Conservation (phyloP, 2,797 vertebrate species). For the Crenuchus spilurus region DNA sequence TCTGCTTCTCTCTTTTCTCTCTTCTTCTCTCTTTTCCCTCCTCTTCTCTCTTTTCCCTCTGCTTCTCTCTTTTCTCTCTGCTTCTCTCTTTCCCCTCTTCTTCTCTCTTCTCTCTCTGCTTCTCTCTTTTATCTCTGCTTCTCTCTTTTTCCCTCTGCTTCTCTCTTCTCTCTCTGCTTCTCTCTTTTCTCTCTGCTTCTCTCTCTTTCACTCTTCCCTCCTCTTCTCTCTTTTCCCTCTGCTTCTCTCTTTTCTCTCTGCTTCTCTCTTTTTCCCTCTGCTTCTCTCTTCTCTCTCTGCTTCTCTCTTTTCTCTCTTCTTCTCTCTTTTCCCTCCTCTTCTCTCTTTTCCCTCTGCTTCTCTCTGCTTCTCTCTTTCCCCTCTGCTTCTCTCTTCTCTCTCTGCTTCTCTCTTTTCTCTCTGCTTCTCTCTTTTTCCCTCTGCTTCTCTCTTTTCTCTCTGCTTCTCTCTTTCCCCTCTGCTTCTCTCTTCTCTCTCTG, state of each 20-base stretch:
- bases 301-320: slow-evolving; percentile 21
- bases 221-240: background rate
- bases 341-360: slow-evolving; percentile 1
- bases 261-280: background rate
- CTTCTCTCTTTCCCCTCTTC: background rate
- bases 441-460: no score
- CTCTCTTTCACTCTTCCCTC: background rate
- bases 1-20: background rate
- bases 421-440: no score
- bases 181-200: background rate
- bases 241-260: background rate
- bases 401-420: no score
- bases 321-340: background rate
- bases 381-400: background rate
- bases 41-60: background rate
- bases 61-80: background rate
- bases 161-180: background rate
- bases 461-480: slow-evolving; percentile 19
- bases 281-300: background rate
- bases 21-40: no score
- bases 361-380: background rate
- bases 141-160: background rate
- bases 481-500: no score
- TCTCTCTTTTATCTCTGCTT: no score
- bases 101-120: background rate